These are phyloP conservation scores for Tenthredo scrophulariae DNA, from an alignment of 2,888 invertebrate species.

Conservation along the genomic window DNA sequence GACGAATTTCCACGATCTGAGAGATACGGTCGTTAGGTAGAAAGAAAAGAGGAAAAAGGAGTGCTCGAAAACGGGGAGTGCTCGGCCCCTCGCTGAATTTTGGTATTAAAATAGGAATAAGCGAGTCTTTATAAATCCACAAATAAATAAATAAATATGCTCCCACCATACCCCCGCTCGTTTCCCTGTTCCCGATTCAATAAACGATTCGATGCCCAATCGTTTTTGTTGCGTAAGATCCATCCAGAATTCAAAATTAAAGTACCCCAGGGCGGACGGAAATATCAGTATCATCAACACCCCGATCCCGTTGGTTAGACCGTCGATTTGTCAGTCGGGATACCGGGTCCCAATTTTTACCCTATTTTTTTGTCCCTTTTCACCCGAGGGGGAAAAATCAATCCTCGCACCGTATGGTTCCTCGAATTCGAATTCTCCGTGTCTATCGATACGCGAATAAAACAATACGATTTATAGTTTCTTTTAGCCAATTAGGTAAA, in stretches of 20 bases:
- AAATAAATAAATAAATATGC: not conserved
- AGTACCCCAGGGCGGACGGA: not conserved
- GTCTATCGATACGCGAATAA: not conserved
- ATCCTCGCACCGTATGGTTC: not conserved
- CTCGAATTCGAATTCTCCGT: not conserved
- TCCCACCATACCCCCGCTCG: not conserved
- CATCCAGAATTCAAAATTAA: conserved; percentile 15
- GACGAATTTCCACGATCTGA: not conserved
- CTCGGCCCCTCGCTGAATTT: not conserved
- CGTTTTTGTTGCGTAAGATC: not conserved
- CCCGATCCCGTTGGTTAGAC: conserved; percentile 1
- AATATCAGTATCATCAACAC: conserved; percentile 17
- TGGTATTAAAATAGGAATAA: not conserved
- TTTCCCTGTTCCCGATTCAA: not conserved
- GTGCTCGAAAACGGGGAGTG: not conserved
- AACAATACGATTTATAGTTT: not conserved
- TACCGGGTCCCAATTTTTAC: not conserved
- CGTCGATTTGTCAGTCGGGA: conserved; percentile 8
- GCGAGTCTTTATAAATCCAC: not conserved
- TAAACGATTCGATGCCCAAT: not conserved
- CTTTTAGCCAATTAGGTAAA: conserved; percentile 53
- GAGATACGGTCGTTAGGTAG: not conserved
- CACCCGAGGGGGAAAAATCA: not conserved
- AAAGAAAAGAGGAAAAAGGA: not conserved
- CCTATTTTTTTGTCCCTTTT: not conserved